These are phyloP conservation scores for Serinus canaria DNA, from an alignment of 2,113 vertebrate species.

Conservation along the genomic window DNA sequence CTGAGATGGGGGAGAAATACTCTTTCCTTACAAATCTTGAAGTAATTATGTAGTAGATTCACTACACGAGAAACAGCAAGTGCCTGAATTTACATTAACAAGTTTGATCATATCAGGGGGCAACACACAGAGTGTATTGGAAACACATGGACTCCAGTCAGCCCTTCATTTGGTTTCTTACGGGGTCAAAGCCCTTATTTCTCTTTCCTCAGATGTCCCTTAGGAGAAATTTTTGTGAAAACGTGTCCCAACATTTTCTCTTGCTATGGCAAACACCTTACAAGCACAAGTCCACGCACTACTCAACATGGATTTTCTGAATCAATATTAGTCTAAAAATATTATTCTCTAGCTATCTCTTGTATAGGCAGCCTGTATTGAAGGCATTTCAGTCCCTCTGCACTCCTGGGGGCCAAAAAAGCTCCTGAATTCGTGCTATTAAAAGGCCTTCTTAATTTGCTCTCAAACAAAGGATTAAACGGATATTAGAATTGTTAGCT, in stretches of 20 bases:
- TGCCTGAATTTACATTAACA: neutral
- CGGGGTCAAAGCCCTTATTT: neutral
- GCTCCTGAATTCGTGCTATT: neutral
- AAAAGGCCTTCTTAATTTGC: neutral
- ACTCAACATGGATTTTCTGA: neutral
- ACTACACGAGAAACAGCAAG: neutral
- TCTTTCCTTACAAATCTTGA: neutral
- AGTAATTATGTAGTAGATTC: neutral
- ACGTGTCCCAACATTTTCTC: neutral
- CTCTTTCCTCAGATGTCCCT: neutral
- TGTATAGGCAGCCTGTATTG: neutral
- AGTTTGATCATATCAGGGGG: neutral
- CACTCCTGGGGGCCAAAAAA: neutral
- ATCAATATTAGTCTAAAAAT: neutral
- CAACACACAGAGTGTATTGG: neutral
- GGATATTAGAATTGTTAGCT: neutral
- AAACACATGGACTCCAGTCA: neutral
- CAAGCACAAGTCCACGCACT: neutral
- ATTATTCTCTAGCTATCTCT: neutral
- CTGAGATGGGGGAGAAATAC: neutral
- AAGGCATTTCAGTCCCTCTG: neutral
- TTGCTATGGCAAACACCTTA: fast-evolving
- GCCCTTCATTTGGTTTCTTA: neutral
- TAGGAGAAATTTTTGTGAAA: neutral
- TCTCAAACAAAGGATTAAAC: neutral